A percentile compares a stretch with the other conserved stretches of the same genome.
Conservation (phyloP, 2,888 invertebrate genomes). For the Cinara cedri region DNA sequence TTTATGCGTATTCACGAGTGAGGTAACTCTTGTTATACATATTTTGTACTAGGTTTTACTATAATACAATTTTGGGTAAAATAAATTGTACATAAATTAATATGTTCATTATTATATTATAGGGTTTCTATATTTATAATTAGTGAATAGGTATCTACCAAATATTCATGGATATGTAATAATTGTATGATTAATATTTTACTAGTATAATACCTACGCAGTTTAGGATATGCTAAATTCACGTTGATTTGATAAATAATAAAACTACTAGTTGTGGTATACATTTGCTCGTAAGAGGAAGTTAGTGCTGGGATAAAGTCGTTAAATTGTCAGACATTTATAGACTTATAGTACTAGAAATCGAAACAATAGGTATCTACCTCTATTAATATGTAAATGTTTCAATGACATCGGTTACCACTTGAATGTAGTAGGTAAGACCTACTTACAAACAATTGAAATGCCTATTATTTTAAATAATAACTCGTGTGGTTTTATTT, state of each 20-base stretch:
- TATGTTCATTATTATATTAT: too few relatives aligned
- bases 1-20: neutral
- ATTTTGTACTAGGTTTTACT: conserved; percentile 26
- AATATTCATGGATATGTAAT: too few relatives aligned
- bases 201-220: too few relatives aligned
- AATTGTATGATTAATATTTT: too few relatives aligned
- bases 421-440: too few relatives aligned
- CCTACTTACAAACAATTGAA: too few relatives aligned
- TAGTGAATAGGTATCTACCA: too few relatives aligned
- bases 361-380: neutral
- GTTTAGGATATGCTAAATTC: too few relatives aligned
- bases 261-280: neutral
- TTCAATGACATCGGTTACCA: neutral
- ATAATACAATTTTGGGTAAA: neutral
- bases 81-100: neutral
- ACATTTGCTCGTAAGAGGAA: neutral
- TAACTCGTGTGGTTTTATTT: neutral
- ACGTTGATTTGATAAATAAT: too few relatives aligned
- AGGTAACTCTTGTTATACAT: conserved; percentile 24
- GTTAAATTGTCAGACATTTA: neutral
- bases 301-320: neutral
- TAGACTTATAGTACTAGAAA: neutral
- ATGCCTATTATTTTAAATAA: neutral
- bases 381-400: too few relatives aligned
- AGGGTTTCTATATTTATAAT: neutral